Evolutionary conservation across 2,113 vertebrate genomes (phyloP), one percentile per base, ranked within the genome.

Genomic region (Rhegmatorhina hoffmannsi): DNA sequence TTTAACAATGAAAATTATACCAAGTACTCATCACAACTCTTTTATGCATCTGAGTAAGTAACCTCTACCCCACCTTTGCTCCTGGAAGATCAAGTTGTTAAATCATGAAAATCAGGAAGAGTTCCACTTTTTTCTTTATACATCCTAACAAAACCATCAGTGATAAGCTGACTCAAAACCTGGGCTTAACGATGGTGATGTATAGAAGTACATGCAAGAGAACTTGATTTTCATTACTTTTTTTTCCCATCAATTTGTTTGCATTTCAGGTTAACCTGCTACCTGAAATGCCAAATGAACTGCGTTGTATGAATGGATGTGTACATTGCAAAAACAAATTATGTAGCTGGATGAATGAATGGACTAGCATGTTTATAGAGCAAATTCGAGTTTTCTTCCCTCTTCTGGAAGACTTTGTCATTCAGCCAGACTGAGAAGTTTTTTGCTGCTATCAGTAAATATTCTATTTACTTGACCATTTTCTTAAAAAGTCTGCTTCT

Each of bases 151-250:
- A 91, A 80, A 59, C 86, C 52, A 79, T 96, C 82, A 95, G 4
- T 86, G 84, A 38, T 80, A 90, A 94, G n/a, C 43, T 55, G 24
- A 28, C 53, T 81, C 77, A 62, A 81, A 78, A 67, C 72, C 68
- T 94, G 53, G 15, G 72, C 47, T 83, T 87, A 8, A 52, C 86
- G 94, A 94, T 96, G 96, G 87, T 95, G 92, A 96, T 96, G 92
- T 97, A 90, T 87, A 87, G 93, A 96, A 77, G 64, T 47, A 85
- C 73, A 25, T 86, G 84, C 74, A 93, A 95, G 90, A 96, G 95
- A 95, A 91, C 92, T 92, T 94, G 97, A 97, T 98, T 97, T 97
- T 97, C 95, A 95, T 87, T 11, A 24, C 11, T 15, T 36, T 19
- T 40, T 52, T 66, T 87, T 16, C 13, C 29, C 11, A 3, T 68